Evolutionary conservation across 2,888 invertebrate species (phyloP).

Genomic region (Hyalella azteca): DNA sequence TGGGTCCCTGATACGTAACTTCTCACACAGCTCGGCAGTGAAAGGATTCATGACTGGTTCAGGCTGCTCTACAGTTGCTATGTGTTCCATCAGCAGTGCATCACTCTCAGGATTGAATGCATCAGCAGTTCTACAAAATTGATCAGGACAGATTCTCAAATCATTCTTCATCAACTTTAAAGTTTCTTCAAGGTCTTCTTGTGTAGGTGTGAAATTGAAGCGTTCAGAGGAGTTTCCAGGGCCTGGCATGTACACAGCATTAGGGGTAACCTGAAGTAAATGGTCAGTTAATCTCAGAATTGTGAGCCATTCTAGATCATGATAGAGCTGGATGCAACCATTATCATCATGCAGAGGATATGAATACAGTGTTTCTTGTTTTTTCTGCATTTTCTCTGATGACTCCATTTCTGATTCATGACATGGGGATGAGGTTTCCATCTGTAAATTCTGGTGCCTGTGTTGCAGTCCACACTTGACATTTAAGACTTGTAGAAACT

Average conservation of each 20-base stretch:
- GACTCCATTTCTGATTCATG: neutral
- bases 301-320: slow-evolving; percentile 94
- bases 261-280: slow-evolving; percentile 75
- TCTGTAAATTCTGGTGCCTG: slow-evolving; percentile 53
- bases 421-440: neutral
- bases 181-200: slow-evolving; percentile 74
- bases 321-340: slow-evolving; percentile 65
- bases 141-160: slow-evolving; percentile 74
- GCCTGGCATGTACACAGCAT: slow-evolving; percentile 81
- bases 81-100: slow-evolving; percentile 45
- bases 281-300: slow-evolving; percentile 88
- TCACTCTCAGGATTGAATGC: slow-evolving; percentile 39
- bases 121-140: slow-evolving; percentile 64
- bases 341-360: slow-evolving; percentile 42
- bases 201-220: slow-evolving; percentile 75
- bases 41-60: slow-evolving; percentile 64
- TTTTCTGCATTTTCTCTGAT: neutral
- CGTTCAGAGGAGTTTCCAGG: slow-evolving; percentile 71
- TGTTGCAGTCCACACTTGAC: slow-evolving; percentile 33
- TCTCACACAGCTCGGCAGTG: slow-evolving; percentile 61
- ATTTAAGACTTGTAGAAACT: slow-evolving; percentile 80
- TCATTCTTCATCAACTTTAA: slow-evolving; percentile 71
- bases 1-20: slow-evolving; percentile 49
- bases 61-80: slow-evolving; percentile 51
- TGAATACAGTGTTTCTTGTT: neutral